These are phyloP conservation scores for Coilia nasus DNA, from an alignment of 2,797 vertebrate genomes.

Conservation along the genomic window DNA sequence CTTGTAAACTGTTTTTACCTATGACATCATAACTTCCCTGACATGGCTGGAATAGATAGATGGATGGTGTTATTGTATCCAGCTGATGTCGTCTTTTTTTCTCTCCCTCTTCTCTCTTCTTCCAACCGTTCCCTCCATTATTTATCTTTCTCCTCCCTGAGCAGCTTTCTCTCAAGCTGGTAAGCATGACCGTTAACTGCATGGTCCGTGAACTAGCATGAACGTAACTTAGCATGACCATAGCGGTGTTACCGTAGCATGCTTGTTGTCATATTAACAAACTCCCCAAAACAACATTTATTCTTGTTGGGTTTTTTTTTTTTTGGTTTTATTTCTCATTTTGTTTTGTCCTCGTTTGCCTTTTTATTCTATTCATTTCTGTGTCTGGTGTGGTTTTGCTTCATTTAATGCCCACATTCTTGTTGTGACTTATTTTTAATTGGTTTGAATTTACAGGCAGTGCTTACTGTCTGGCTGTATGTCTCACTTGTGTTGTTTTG, in stretches of 20 bases:
- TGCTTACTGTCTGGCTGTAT: neutral
- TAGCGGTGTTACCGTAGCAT: slow-evolving; percentile 72
- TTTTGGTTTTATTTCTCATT: slow-evolving; percentile 46
- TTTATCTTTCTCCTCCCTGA: slow-evolving; percentile 64
- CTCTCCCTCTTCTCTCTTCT: slow-evolving; percentile 73
- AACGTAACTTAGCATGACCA: slow-evolving; percentile 58
- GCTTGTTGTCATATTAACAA: slow-evolving; percentile 71
- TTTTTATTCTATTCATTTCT: slow-evolving; percentile 40
- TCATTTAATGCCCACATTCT: slow-evolving; percentile 57
- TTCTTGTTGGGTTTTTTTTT: slow-evolving; percentile 48
- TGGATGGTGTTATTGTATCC: slow-evolving; percentile 58
- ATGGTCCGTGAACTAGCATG: slow-evolving; percentile 55
- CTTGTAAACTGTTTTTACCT: slow-evolving; percentile 6
- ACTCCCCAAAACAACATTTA: slow-evolving; percentile 56
- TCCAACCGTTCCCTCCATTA: slow-evolving; percentile 64
- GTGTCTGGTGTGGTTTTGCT: slow-evolving; percentile 38
- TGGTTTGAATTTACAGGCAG: slow-evolving; percentile 38
- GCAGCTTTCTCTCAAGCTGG: slow-evolving; percentile 88
- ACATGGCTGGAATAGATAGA: slow-evolving; percentile 51
- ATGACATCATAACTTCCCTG: slow-evolving; percentile 13
- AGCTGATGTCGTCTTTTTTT: slow-evolving; percentile 79
- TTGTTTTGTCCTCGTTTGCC: slow-evolving; percentile 46
- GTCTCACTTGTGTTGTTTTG: slow-evolving; percentile 53
- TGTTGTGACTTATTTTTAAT: slow-evolving; percentile 63
- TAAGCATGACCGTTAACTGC: slow-evolving; percentile 76